Evolutionary conservation across 2,888 invertebrate genomes (phyloP).

Genomic region (Agrochola litura): DNA sequence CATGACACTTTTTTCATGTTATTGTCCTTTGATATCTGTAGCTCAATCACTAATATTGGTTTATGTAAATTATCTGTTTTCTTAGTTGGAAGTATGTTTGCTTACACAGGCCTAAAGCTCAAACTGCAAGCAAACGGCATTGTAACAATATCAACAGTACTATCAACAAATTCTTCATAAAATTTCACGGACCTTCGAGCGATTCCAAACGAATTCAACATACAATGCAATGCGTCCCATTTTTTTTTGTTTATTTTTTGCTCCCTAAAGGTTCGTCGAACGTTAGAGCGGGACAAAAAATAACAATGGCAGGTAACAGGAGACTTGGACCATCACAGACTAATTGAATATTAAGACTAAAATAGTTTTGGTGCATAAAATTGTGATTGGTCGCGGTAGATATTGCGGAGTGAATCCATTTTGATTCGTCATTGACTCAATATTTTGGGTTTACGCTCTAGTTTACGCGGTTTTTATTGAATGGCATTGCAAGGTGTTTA

Average conservation of each 20-base stretch:
- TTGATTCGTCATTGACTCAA: slow-evolving; percentile 58
- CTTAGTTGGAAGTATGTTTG: neutral
- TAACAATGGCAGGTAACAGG: slow-evolving; percentile 82
- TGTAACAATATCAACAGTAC: slow-evolving; percentile 46
- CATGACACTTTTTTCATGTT: neutral
- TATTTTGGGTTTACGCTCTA: slow-evolving; percentile 56
- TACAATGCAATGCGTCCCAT: slow-evolving; percentile 59
- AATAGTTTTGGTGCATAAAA: slow-evolving; percentile 67
- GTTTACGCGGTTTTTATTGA: slow-evolving; percentile 43
- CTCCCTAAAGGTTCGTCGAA: slow-evolving; percentile 64
- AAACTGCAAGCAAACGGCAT: slow-evolving; percentile 11
- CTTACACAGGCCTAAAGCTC: neutral
- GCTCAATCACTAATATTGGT: neutral
- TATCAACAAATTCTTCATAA: slow-evolving; percentile 55
- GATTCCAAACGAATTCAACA: slow-evolving; percentile 52
- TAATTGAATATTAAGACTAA: slow-evolving; percentile 73
- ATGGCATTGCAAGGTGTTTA: slow-evolving; percentile 43
- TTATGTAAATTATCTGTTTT: neutral
- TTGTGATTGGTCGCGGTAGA: slow-evolving; percentile 57
- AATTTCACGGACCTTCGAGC: slow-evolving; percentile 64
- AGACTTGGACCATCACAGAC: slow-evolving; percentile 69
- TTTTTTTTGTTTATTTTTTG: slow-evolving; percentile 56
- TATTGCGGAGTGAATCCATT: slow-evolving; percentile 55
- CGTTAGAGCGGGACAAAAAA: slow-evolving; percentile 70
- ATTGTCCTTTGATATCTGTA: neutral